Base-by-base conservation (phyloP, 2,797 vertebrate species). In the Onychomys leucogaster region DNA sequence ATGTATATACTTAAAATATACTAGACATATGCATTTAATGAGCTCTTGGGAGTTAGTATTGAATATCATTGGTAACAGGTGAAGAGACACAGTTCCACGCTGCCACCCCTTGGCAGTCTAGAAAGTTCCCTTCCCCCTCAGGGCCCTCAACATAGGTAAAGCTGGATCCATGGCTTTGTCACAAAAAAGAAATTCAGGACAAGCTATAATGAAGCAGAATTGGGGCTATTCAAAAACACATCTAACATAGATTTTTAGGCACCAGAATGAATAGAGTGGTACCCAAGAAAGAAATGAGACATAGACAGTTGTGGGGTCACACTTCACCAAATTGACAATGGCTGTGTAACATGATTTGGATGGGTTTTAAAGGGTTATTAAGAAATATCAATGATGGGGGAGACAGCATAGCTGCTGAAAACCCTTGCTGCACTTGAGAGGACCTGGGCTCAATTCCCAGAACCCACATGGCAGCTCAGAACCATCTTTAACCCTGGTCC, bases 1-100 rank as follows among this genome's bases (percentile, higher is more conserved):
- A 55, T 27, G 14, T 25, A 27, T 19, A 5, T 25, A 91, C 65
- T 93, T 55, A 61, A 23, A 87, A 78, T 27, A 94, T 27, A 90
- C 32, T 71, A 80, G 76, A 88, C 96, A 91, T 67, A 19, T 10
- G 25, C 0, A 34, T n/a, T 86, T 92, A 95, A 89, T 87, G 57
- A 92, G 27, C 6, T 88, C 55, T 83, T 94, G 59, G 32, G 85
- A 73, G 13, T 80, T 94, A 87, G 34, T 29, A 17, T 17, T 76
- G n/a, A 76, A 11, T 46, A 17, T 46, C 86, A 34, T 10, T 34
- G 11, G 29, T 11, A 57, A 76, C n/a, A 59, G 37, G 52, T 73
- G 16, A n/a, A 34, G 29, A 88, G 69, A 75, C 71, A 61, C 6
- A 46, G 71, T 34, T 61, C 37, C 55, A 34, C 21, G 16, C 52